These are phyloP conservation scores for Coenonympha arcania DNA, from an alignment of 2,888 invertebrate genomes.

Conservation along the genomic window DNA sequence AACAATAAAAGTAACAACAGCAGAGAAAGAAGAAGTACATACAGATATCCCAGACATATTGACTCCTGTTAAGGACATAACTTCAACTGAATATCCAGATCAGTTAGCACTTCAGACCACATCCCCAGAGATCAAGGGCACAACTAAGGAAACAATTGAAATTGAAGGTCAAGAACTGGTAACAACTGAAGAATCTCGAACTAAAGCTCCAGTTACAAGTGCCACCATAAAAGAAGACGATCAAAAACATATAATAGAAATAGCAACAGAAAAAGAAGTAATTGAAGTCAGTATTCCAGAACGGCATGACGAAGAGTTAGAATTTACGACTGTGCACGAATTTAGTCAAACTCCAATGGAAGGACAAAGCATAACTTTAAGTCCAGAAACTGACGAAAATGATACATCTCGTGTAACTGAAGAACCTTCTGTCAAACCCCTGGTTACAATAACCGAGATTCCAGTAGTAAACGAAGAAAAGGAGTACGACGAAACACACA, in stretches of 20 bases:
- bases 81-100: conserved; percentile 1
- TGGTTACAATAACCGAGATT: not conserved
- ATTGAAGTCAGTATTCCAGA: not conserved
- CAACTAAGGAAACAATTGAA: not conserved
- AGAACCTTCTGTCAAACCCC: not conserved
- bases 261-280: not conserved
- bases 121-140: not conserved
- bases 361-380: not conserved
- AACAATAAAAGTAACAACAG: conserved; percentile 1
- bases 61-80: not conserved
- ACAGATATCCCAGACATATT: not conserved
- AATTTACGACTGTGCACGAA: not conserved
- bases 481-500: not conserved
- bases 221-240: not conserved
- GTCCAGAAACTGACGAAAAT: not conserved
- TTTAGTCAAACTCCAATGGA: not conserved
- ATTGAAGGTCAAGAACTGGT: not conserved
- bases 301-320: not conserved
- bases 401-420: not conserved
- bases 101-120: not conserved
- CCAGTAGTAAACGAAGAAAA: not conserved
- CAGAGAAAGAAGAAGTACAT: not conserved
- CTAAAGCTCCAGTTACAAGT: not conserved
- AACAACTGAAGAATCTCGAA: not conserved
- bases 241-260: not conserved